Evolutionary conservation across 2,888 invertebrate genomes (phyloP), one percentile per base, ranked within the genome.

Genomic region (Seira musarum): DNA sequence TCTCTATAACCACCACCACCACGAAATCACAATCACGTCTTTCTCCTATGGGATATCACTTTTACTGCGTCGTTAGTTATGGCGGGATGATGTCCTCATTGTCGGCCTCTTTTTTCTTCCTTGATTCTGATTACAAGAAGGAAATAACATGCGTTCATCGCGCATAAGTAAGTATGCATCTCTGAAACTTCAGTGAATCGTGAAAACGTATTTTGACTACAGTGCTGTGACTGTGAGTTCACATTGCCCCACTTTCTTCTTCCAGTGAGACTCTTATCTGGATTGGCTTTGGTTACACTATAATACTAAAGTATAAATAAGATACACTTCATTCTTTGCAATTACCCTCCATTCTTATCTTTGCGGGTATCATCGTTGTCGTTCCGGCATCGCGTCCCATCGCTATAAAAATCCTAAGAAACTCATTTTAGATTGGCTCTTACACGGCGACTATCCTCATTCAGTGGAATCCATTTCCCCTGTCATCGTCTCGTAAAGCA

Each of bases 401-500:
- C 40, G 40, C 40, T 13, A 40, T 40, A 40, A 40, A 40, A 40
- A 8, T 13, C 40, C 40, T 13, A 40, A 40, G 40, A 40, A 40
- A 40, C 40, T 40, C 40, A 40, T 40, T 40, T 13, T 13, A 40
- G 40, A 40, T 40, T 40, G 40, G 40, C 40, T 40, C 13, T 40
- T n/a, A n/a, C 40, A 13, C 40, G 40, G 6, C 13, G 40, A 40
- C 40, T 40, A 40, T 40, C 40, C 40, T n/a, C n/a, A 40, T n/a
- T n/a, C 13, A 40, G 40, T 40, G 40, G 40, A 13, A 40, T 40
- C 40, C 40, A 40, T 40, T 40, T 40, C 13, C 6, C 30, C 73
- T 66, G 46, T 74, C 60, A 74, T 65, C 73, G 24, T 24, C 53
- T 13, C 40, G 13, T 40, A 40, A 40, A 40, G 6, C 13, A 40